These are phyloP conservation scores for Contarinia nasturtii DNA, from an alignment of 1,140 invertebrate genomes.

Conservation along the genomic window DNA sequence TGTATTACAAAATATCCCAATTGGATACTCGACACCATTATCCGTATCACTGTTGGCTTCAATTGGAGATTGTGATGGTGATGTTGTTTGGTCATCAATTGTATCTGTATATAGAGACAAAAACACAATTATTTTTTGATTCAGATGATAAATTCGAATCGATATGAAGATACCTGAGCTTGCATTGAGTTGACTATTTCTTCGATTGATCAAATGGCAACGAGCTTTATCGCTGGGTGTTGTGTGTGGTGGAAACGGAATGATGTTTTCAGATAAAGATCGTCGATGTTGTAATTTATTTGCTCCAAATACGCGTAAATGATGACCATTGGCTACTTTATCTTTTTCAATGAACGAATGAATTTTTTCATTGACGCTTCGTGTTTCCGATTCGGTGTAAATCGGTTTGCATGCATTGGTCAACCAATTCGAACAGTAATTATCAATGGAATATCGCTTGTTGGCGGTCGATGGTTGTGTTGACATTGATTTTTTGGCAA, in stretches of 20 bases:
- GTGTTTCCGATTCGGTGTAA: too few relatives aligned
- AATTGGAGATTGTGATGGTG: too few relatives aligned
- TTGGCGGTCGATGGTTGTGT: neutral
- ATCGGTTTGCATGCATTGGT: too few relatives aligned
- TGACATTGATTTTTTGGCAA: neutral
- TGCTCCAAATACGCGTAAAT: too few relatives aligned
- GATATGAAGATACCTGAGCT: too few relatives aligned
- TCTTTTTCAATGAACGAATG: too few relatives aligned
- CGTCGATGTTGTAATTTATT: constrained; percentile 30
- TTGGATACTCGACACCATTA: constrained; percentile 11
- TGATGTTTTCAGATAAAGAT: constrained; percentile 47
- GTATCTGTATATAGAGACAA: too few relatives aligned
- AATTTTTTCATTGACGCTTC: too few relatives aligned
- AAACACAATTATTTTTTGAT: too few relatives aligned
- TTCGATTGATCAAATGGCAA: constrained; percentile 33
- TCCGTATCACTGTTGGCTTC: neutral
- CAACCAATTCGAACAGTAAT: neutral
- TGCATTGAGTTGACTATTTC: neutral
- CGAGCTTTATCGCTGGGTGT: constrained; percentile 52
- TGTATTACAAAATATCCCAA: constrained; percentile 2
- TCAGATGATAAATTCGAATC: too few relatives aligned
- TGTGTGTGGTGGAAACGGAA: constrained; percentile 27
- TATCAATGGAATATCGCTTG: constrained; percentile 5
- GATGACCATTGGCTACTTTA: too few relatives aligned
- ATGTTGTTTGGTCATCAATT: too few relatives aligned